A percentile compares a stretch with the other conserved stretches of the same genome.
phyloP scores from a whole-genome alignment of 2,888 invertebrate genomes.

The Dastarcus helophoroides region DNA sequence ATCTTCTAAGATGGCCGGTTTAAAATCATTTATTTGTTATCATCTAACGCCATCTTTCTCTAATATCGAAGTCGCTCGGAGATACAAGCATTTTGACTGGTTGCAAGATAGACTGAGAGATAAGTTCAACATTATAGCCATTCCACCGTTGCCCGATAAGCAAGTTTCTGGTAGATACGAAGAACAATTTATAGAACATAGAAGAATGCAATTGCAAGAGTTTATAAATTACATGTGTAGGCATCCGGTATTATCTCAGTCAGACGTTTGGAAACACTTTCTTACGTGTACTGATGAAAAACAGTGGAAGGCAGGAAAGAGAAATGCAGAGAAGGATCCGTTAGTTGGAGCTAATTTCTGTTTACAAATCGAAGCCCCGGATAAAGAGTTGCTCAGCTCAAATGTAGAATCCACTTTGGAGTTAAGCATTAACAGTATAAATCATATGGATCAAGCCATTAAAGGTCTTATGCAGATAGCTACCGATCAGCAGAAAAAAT shows the following conservation, averaged over 20 bases:
- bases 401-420: slow-evolving; percentile 76
- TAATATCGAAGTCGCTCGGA: slow-evolving; percentile 82
- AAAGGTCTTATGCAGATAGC: slow-evolving; percentile 72
- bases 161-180: slow-evolving; percentile 96
- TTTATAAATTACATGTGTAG: slow-evolving; percentile 95
- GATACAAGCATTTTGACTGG: slow-evolving; percentile 99
- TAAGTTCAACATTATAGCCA: slow-evolving; percentile 88
- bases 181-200: slow-evolving; percentile 91
- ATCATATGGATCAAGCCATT: slow-evolving; percentile 77
- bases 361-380: slow-evolving; percentile 76
- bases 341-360: slow-evolving; percentile 85
- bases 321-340: slow-evolving; percentile 90
- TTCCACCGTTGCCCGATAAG: slow-evolving; percentile 96
- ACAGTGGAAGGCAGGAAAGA: slow-evolving; percentile 93
- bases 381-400: slow-evolving; percentile 60
- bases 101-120: slow-evolving; percentile 85
- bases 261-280: slow-evolving; percentile 94
- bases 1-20: slow-evolving; percentile 92
- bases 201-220: slow-evolving; percentile 86
- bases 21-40: slow-evolving; percentile 96
- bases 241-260: slow-evolving; percentile 86
- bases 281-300: slow-evolving; percentile 95
- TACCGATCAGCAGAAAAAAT: slow-evolving; percentile 77
- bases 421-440: slow-evolving; percentile 69
- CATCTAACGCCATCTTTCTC: slow-evolving; percentile 91